phyloP scores from a whole-genome alignment of 2,113 vertebrate genomes.

The Cyanoderma ruficeps region DNA sequence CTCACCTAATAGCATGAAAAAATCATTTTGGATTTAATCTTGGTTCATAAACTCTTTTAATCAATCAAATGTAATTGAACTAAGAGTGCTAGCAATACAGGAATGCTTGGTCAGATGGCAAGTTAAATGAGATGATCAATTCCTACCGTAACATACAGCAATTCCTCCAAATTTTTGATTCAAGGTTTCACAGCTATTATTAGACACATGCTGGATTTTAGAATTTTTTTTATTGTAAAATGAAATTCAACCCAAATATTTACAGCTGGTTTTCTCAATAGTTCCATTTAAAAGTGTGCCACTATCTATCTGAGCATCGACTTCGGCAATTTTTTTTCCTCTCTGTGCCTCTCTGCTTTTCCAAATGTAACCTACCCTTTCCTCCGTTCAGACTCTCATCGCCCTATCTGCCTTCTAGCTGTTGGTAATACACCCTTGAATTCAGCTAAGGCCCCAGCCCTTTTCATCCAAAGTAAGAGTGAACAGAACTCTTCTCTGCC shows the following conservation, averaged over 20 bases:
- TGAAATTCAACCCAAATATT: not conserved
- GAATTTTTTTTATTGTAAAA: not conserved
- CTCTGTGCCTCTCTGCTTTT: not conserved
- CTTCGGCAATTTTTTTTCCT: not conserved
- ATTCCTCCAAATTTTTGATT: not conserved
- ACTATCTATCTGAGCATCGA: not conserved
- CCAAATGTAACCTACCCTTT: not conserved
- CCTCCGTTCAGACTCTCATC: not conserved
- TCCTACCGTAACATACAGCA: not conserved
- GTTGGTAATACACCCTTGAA: not conserved
- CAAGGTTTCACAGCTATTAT: not conserved
- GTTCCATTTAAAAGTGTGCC: not conserved
- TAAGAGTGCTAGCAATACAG: not conserved
- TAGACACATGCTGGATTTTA: not conserved
- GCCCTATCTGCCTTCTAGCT: not conserved
- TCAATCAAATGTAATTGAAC: slow-evolving; percentile 3
- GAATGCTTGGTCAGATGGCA: not conserved
- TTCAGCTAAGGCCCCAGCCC: not conserved
- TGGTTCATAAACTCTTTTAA: not conserved
- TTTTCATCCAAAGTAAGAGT: not conserved
- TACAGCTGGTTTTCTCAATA: not conserved
- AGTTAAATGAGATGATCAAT: not conserved
- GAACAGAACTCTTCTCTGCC: not conserved
- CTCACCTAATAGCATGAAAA: not conserved
- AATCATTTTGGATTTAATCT: not conserved